A percentile compares a stretch with the other conserved stretches of the same genome.
Evolutionary conservation across 2,888 invertebrate genomes (phyloP).

Genomic region (Dicycla oo): DNA sequence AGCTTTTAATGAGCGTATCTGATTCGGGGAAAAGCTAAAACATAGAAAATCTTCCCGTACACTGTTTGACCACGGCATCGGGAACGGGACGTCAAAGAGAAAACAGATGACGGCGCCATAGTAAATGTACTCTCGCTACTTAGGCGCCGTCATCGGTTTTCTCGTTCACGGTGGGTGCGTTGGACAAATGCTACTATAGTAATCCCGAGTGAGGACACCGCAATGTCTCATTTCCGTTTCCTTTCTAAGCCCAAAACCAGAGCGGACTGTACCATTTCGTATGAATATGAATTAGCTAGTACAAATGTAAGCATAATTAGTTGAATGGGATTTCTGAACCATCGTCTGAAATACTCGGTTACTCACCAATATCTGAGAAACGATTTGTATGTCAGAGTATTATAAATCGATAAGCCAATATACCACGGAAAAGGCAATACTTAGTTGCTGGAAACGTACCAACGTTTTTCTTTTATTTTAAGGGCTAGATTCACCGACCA

Average conservation of each 20-base stretch:
- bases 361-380: conserved; percentile 19
- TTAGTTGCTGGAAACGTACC: not conserved
- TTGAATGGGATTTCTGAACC: conserved; percentile 2
- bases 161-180: too few relatives aligned
- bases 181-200: too few relatives aligned
- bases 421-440: not conserved
- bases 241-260: not conserved
- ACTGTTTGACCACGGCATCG: too few relatives aligned
- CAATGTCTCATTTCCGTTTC: conserved; percentile 4
- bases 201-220: not conserved
- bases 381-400: conserved; percentile 16
- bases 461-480: too few relatives aligned
- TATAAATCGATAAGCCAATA: conserved; percentile 12
- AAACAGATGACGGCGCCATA: too few relatives aligned
- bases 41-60: not conserved
- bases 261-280: not conserved
- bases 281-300: conserved; percentile 22
- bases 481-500: too few relatives aligned
- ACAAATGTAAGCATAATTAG: conserved; percentile 12
- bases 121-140: too few relatives aligned
- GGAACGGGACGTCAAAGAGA: too few relatives aligned
- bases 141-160: too few relatives aligned
- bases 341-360: not conserved
- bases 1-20: not conserved
- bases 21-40: not conserved